These are phyloP conservation scores for Microcebus murinus DNA, from an alignment of 2,113 vertebrate species.

Conservation along the genomic window DNA sequence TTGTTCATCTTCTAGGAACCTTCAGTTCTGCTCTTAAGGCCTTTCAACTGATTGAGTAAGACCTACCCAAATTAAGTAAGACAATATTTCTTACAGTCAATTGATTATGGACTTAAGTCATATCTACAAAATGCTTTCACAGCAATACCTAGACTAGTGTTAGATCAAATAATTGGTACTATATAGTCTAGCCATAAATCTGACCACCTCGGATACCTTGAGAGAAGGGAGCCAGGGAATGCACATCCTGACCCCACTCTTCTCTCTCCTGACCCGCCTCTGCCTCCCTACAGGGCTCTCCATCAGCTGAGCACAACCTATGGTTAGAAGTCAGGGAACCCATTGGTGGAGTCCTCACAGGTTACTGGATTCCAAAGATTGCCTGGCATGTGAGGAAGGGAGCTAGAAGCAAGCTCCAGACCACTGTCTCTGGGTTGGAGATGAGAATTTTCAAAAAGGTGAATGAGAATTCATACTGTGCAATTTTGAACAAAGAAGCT, in stretches of 20 bases:
- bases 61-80: not conserved
- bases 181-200: not conserved
- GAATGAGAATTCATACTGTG: not conserved
- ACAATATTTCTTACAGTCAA: not conserved
- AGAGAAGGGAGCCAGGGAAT: not conserved
- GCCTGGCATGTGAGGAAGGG: not conserved
- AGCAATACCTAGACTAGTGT: not conserved
- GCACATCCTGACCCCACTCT: not conserved
- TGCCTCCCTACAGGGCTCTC: not conserved
- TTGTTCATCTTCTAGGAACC: not conserved
- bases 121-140: not conserved
- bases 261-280: not conserved
- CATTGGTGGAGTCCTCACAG: not conserved
- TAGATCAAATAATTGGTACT: not conserved
- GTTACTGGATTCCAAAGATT: not conserved
- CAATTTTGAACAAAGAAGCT: not conserved
- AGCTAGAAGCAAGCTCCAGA: not conserved
- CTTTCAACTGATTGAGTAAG: not conserved
- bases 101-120: not conserved
- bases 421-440: not conserved
- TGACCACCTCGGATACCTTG: not conserved
- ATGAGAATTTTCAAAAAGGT: not conserved
- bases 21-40: not conserved
- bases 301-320: not conserved
- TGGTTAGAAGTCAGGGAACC: not conserved